Conservation (phyloP, 2,113 vertebrate species). For the Eptesicus fuscus region DNA sequence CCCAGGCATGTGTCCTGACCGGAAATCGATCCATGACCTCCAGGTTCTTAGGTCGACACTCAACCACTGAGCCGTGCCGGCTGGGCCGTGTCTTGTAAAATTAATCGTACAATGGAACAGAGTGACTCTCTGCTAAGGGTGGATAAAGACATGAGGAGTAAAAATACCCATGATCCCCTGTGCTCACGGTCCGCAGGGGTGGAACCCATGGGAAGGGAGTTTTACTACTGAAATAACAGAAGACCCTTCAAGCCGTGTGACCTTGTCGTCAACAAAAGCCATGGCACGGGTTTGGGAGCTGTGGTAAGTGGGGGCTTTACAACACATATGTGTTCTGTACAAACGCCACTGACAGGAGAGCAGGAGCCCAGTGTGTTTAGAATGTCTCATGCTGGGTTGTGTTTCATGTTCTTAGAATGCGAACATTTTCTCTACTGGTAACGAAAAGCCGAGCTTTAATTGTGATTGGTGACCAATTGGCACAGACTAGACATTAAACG, state of each 20-base stretch:
- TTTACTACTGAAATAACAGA: background rate
- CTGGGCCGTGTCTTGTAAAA: background rate
- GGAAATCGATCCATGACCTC: no score
- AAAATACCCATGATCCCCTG: background rate
- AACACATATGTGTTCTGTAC: no score
- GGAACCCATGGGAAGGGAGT: background rate
- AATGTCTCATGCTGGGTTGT: background rate
- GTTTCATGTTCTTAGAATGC: background rate
- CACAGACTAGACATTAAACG: background rate
- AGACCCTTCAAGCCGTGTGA: background rate
- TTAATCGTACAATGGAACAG: background rate
- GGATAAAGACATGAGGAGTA: background rate
- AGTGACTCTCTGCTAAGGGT: background rate
- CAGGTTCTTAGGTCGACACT: no score
- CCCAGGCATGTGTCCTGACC: no score
- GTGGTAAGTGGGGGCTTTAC: background rate
- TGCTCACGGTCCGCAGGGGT: background rate
- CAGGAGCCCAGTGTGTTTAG: background rate
- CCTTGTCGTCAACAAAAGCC: background rate
- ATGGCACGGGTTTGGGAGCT: rapidly evolving
- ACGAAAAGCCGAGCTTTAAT: background rate
- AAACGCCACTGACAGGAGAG: background rate
- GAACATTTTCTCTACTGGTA: background rate
- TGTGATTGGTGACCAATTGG: background rate
- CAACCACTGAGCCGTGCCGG: no score